Conservation (phyloP, 2,888 invertebrate genomes). For the Machimus rusticus region DNA sequence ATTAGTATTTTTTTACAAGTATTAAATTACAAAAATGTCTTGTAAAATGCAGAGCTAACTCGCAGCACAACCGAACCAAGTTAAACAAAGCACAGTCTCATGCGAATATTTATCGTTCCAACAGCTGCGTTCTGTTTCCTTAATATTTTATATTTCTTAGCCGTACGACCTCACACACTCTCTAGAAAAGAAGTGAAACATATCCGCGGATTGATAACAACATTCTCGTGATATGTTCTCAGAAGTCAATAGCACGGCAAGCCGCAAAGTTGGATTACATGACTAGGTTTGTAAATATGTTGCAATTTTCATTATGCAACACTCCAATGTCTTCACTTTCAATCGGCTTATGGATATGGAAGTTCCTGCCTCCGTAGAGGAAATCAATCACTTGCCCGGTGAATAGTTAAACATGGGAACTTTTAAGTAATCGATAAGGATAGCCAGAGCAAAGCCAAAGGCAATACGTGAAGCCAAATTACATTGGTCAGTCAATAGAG, state of each 20-base stretch:
- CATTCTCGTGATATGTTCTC: neutral
- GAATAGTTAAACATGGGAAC: neutral
- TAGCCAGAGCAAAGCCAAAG: neutral
- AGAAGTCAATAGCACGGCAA: neutral
- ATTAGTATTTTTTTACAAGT: neutral
- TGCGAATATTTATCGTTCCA: neutral
- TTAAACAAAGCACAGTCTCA: neutral
- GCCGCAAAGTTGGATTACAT: neutral
- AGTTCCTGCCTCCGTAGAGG: neutral
- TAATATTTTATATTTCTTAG: neutral
- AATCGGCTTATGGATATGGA: neutral
- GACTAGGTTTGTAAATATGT: constrained; percentile 2
- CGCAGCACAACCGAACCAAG: neutral
- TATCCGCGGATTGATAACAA: neutral
- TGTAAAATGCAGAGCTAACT: neutral
- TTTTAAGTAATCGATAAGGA: neutral
- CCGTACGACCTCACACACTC: neutral
- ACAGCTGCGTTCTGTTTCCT: neutral
- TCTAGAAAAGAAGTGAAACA: neutral
- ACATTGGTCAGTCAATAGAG: neutral
- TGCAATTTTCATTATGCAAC: neutral
- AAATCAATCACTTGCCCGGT: neutral
- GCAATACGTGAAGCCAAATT: neutral
- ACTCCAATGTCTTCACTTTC: neutral
- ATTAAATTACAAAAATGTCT: neutral